A percentile compares a stretch with the other conserved stretches of the same genome.
These are phyloP conservation scores for Centropyge bicolor DNA, from an alignment of 2,797 vertebrate species.

Conservation along the genomic window DNA sequence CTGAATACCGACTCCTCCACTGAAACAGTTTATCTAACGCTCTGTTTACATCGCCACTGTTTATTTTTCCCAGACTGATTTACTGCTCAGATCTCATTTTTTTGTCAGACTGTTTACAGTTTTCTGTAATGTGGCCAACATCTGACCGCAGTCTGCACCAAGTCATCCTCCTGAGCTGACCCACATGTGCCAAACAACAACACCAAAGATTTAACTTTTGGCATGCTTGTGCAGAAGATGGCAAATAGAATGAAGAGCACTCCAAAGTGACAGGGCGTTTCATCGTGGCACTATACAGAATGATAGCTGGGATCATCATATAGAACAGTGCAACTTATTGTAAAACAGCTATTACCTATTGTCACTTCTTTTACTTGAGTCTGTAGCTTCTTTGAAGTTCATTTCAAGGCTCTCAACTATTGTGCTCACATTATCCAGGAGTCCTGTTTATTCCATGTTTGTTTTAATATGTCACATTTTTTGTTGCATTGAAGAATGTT, in stretches of 20 bases:
- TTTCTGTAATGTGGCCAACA: not conserved
- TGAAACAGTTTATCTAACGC: not conserved
- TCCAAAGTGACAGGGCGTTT: not conserved
- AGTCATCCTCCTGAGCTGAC: not conserved
- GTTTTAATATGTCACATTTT: not conserved
- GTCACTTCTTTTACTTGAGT: not conserved
- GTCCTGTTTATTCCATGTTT: not conserved
- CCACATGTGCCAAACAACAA: not conserved
- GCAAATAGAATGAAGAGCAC: not conserved
- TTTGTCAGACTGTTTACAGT: not conserved
- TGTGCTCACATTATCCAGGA: not conserved
- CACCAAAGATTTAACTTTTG: not conserved
- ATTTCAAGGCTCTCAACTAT: not conserved
- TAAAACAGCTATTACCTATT: not conserved
- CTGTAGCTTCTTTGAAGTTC: not conserved
- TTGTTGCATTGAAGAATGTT: not conserved
- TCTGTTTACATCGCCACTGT: not conserved
- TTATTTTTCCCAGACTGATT: not conserved
- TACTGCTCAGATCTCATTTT: not conserved
- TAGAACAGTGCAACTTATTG: not conserved
- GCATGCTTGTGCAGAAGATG: too few relatives aligned
- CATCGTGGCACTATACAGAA: not conserved
- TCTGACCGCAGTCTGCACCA: not conserved
- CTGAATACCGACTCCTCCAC: not conserved
- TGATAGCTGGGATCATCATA: not conserved